Conservation (phyloP, 2,797 vertebrate genomes). For the Anguilla marmorata region DNA sequence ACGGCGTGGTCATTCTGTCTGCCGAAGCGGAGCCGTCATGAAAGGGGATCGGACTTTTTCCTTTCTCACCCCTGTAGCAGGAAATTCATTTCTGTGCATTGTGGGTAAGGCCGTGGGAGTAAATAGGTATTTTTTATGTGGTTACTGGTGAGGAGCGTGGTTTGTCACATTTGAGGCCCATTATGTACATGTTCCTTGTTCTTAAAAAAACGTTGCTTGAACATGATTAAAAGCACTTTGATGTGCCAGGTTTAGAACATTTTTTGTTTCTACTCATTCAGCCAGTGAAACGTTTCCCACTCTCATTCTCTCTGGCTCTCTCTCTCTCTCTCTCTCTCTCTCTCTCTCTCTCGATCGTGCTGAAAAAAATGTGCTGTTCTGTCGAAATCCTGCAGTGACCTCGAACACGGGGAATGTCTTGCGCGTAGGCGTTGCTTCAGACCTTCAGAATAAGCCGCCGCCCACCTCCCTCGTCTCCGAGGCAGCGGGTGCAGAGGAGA, state of each 20-base stretch:
- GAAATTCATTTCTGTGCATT: slow-evolving; percentile 2
- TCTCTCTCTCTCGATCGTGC: neutral
- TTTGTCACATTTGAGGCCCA: neutral
- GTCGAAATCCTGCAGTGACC: neutral
- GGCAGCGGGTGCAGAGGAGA: neutral
- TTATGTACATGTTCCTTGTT: neutral
- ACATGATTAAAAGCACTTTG: neutral
- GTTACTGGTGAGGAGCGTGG: neutral
- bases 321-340: neutral
- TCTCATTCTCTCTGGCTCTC: neutral
- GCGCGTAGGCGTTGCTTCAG: slow-evolving; percentile 12
- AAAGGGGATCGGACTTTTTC: slow-evolving; percentile 2
- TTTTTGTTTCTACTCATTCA: neutral
- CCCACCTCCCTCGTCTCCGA: slow-evolving; percentile 11
- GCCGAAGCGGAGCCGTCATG: neutral
- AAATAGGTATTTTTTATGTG: neutral
- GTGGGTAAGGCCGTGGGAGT: neutral
- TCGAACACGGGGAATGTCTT: slow-evolving; percentile 8
- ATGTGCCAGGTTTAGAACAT: neutral
- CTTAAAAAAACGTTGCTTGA: neutral
- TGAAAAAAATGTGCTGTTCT: neutral
- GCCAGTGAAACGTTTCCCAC: neutral
- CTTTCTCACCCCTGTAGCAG: neutral
- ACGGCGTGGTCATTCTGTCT: neutral
- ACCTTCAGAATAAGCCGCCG: slow-evolving; percentile 1